phyloP scores from a whole-genome alignment of 2,797 vertebrate species.

The Mastacembelus armatus region DNA sequence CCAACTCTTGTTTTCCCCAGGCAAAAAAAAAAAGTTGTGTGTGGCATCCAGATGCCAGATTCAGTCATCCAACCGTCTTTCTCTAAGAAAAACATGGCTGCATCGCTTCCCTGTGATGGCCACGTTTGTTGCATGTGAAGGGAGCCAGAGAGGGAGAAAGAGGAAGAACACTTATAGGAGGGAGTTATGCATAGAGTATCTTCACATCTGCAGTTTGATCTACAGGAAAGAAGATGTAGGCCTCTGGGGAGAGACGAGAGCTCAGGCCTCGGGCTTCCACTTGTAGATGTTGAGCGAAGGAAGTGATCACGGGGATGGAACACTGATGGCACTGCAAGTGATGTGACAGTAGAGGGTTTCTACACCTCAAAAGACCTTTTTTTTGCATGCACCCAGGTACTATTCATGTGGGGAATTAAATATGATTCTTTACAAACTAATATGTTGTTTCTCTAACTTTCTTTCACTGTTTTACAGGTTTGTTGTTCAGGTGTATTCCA shows the following conservation, averaged over 20 bases:
- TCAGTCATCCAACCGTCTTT: slow-evolving; percentile 34
- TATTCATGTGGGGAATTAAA: not conserved
- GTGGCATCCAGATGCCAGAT: slow-evolving; percentile 35
- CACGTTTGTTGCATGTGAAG: slow-evolving; percentile 19
- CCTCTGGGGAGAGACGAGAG: slow-evolving; percentile 21
- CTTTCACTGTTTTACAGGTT: not conserved
- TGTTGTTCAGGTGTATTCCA: slow-evolving; percentile 7
- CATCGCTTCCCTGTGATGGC: slow-evolving; percentile 15
- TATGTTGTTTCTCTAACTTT: not conserved
- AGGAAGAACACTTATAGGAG: not conserved
- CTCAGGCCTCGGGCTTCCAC: slow-evolving; percentile 17
- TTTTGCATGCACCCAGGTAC: not conserved
- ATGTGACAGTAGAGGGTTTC: not conserved
- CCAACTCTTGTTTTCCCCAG: slow-evolving; percentile 34
- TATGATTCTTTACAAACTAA: not conserved
- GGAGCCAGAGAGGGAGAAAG: not conserved
- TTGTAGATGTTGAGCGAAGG: not conserved
- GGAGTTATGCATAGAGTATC: slow-evolving; percentile 1
- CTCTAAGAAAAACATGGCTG: slow-evolving; percentile 25
- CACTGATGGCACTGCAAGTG: not conserved
- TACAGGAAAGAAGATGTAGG: slow-evolving; percentile 8
- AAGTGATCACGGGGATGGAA: not conserved
- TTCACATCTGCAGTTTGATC: slow-evolving; percentile 23
- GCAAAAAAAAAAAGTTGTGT: slow-evolving; percentile 32
- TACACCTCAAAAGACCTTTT: not conserved